Percentiles rank a stretch among this genome's conserved stretches.
phyloP scores from a whole-genome alignment of 2,888 invertebrate species.

The Dioctria rufipes region DNA sequence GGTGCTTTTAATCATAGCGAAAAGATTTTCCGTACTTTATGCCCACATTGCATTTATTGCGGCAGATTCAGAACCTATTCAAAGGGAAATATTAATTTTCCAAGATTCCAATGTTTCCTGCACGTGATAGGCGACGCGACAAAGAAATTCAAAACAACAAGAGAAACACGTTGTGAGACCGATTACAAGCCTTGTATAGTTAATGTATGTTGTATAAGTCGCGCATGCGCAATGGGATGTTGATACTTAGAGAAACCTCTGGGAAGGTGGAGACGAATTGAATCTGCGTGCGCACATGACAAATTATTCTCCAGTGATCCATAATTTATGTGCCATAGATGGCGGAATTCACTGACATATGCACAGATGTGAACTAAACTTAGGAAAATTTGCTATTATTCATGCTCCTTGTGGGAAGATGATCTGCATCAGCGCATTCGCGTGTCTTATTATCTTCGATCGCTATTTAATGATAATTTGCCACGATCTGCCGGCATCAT shows the following conservation, averaged over 20 bases:
- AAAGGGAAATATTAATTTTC: background rate
- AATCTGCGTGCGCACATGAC: conserved; percentile 9
- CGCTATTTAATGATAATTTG: conserved; percentile 27
- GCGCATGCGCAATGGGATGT: conserved; percentile 11
- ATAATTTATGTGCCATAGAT: conserved; percentile 15
- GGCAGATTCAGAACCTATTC: background rate
- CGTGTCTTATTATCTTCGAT: conserved; percentile 20
- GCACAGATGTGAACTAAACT: too few relatives aligned
- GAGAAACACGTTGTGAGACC: conserved; percentile 5
- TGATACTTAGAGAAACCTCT: background rate
- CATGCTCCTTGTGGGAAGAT: background rate
- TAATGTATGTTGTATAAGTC: background rate
- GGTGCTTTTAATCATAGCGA: conserved; percentile 7
- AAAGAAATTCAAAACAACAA: conserved; percentile 15
- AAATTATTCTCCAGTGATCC: conserved; percentile 18
- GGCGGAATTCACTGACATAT: background rate
- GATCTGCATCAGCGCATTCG: conserved; percentile 2
- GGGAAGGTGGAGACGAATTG: background rate
- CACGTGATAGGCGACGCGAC: conserved; percentile 32
- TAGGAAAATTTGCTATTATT: background rate
- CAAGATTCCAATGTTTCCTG: conserved; percentile 3
- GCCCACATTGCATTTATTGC: conserved; percentile 19
- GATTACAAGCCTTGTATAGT: conserved; percentile 15
- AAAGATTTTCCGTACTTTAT: conserved; percentile 11
- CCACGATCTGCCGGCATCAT: background rate